Evolutionary conservation across 2,113 vertebrate genomes (phyloP).

Genomic region (Pelecanoides urinatrix): DNA sequence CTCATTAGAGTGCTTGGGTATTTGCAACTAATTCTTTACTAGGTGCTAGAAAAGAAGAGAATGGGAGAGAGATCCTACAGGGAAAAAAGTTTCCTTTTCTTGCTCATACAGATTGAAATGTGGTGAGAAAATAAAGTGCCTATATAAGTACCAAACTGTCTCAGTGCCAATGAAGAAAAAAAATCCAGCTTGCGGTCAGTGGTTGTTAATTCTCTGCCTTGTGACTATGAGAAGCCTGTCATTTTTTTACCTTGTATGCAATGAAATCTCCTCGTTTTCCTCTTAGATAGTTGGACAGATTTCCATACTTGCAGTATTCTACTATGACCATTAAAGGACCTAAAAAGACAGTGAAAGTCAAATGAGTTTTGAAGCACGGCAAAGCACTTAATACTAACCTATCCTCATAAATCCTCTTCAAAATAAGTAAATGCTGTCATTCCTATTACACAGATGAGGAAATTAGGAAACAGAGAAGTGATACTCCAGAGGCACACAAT

Average conservation of each 20-base stretch:
- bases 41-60: neutral
- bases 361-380: neutral
- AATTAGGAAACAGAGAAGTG: neutral
- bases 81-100: neutral
- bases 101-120: neutral
- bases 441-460: neutral
- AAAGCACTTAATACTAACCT: neutral
- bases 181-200: neutral
- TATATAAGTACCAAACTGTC: neutral
- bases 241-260: constrained; percentile 85
- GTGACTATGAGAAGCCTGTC: neutral
- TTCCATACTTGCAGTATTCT: constrained; percentile 94
- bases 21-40: neutral
- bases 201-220: neutral
- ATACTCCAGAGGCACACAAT: neutral
- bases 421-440: neutral
- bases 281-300: constrained; percentile 89
- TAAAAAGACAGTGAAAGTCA: constrained; percentile 49
- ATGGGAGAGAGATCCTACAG: neutral
- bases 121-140: neutral
- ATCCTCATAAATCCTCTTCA: neutral
- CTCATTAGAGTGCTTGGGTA: neutral
- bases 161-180: neutral
- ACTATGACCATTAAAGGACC: constrained; percentile 94
- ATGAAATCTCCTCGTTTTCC: constrained; percentile 89